Conservation (phyloP, 2,113 vertebrate species). For the Semnornis frantzii region DNA sequence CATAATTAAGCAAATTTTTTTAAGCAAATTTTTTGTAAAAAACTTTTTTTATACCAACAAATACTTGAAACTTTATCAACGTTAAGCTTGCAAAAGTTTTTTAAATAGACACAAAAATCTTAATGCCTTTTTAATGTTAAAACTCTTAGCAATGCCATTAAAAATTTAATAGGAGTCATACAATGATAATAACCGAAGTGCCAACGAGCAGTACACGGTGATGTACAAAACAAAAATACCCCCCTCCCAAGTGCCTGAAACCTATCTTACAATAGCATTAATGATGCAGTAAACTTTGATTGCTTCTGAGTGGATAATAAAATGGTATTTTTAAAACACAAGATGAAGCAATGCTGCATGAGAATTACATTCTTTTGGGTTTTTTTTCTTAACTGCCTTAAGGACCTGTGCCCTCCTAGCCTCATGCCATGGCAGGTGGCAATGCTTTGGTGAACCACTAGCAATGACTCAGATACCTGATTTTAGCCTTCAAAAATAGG, state of each 20-base stretch:
- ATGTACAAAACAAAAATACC: neutral
- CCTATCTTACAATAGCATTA: neutral
- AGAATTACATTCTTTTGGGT: neutral
- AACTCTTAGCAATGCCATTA: neutral
- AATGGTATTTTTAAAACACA: neutral
- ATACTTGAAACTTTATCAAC: neutral
- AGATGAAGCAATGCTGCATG: fast-evolving
- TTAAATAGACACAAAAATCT: neutral
- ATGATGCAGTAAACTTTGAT: neutral
- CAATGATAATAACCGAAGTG: neutral
- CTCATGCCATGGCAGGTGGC: neutral
- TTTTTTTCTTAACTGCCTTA: neutral
- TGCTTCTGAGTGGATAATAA: neutral
- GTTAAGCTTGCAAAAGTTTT: neutral
- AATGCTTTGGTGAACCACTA: neutral
- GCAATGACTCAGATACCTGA: neutral
- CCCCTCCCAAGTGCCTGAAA: neutral
- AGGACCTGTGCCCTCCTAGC: neutral
- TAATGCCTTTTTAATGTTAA: neutral
- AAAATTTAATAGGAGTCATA: neutral
- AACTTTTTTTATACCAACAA: neutral
- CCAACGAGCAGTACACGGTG: neutral
- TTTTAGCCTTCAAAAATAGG: neutral
- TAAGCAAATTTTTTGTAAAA: neutral
- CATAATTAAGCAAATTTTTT: neutral